These are phyloP conservation scores for Drosophila leontia DNA, from an alignment of 1,140 invertebrate genomes.

Conservation along the genomic window DNA sequence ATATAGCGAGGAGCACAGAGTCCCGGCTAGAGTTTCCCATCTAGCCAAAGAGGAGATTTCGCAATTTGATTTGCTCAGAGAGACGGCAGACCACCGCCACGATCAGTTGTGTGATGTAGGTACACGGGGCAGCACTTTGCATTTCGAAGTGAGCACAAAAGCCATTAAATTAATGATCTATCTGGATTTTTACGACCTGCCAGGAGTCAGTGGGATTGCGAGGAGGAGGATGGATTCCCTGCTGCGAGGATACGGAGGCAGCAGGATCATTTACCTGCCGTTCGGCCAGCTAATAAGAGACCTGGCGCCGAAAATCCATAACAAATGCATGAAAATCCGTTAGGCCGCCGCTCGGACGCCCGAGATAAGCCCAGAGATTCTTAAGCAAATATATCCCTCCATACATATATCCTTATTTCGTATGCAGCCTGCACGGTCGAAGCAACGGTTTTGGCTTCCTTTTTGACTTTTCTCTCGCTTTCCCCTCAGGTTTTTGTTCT, in stretches of 20 bases:
- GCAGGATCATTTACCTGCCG: conserved; percentile 43
- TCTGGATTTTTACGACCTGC: conserved; percentile 69
- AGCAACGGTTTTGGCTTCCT: conserved; percentile 31
- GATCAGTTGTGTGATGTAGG: conserved; percentile 44
- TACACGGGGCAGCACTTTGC: conserved; percentile 57
- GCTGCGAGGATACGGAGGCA: conserved; percentile 53
- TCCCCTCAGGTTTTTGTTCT: conserved; percentile 30
- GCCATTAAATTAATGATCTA: conserved; percentile 81
- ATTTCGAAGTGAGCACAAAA: conserved; percentile 46
- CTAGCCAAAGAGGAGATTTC: conserved; percentile 45
- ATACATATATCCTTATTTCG: conserved; percentile 57
- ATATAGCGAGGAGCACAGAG: conserved; percentile 42
- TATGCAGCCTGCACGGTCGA: conserved; percentile 59
- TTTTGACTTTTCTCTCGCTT: conserved; percentile 42
- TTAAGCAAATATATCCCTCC: conserved; percentile 65
- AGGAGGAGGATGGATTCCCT: conserved; percentile 31
- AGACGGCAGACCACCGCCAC: conserved; percentile 57
- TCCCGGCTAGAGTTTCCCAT: conserved; percentile 49
- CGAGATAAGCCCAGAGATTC: conserved; percentile 44
- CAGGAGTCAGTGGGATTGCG: conserved; percentile 48
- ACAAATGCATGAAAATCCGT: conserved; percentile 82
- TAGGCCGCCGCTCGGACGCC: conserved; percentile 50
- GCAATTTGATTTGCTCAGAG: conserved; percentile 56
- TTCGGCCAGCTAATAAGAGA: conserved; percentile 60
- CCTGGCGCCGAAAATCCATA: conserved; percentile 83